These are phyloP conservation scores for Aspiorhynchus laticeps DNA, from an alignment of 2,113 vertebrate genomes.

Conservation along the genomic window DNA sequence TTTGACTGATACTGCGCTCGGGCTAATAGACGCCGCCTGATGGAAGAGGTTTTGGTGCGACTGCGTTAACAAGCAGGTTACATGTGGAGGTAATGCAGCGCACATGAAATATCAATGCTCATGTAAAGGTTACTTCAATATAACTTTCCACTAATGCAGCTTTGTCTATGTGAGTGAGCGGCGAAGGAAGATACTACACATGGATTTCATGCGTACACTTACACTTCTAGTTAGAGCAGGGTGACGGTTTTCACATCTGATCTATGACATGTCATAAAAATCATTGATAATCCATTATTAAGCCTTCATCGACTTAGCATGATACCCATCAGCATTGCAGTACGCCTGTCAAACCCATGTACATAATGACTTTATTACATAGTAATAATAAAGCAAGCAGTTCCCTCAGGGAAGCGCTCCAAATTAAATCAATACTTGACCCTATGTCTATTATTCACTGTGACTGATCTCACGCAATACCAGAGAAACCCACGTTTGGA, in stretches of 20 bases:
- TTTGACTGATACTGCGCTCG: slow-evolving; percentile 70
- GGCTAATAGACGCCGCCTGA: slow-evolving; percentile 62
- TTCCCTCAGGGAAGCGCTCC: slow-evolving; percentile 69
- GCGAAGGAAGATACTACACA: slow-evolving; percentile 59
- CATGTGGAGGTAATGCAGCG: slow-evolving; percentile 67
- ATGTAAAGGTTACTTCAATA: slow-evolving; percentile 80
- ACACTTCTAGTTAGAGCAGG: not conserved
- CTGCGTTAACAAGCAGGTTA: slow-evolving; percentile 74
- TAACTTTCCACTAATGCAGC: slow-evolving; percentile 63
- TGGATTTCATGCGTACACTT: not conserved
- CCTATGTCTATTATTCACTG: slow-evolving; percentile 66
- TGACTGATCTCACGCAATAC: not conserved
- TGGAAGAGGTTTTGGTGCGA: slow-evolving; percentile 69
- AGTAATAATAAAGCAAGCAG: slow-evolving; percentile 67
- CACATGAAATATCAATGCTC: slow-evolving; percentile 76
- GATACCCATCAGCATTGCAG: slow-evolving; percentile 55
- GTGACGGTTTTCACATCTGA: slow-evolving; percentile 8
- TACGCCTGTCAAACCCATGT: slow-evolving; percentile 64
- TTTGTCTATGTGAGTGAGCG: slow-evolving; percentile 47
- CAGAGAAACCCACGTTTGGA: not conserved
- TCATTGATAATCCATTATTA: slow-evolving; percentile 71
- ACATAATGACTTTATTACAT: slow-evolving; percentile 75
- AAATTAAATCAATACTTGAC: slow-evolving; percentile 75
- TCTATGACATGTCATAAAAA: slow-evolving; percentile 47
- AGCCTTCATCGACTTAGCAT: slow-evolving; percentile 65